These are phyloP conservation scores for Spilogale gracilis DNA, from an alignment of 2,113 vertebrate genomes.

Conservation along the genomic window DNA sequence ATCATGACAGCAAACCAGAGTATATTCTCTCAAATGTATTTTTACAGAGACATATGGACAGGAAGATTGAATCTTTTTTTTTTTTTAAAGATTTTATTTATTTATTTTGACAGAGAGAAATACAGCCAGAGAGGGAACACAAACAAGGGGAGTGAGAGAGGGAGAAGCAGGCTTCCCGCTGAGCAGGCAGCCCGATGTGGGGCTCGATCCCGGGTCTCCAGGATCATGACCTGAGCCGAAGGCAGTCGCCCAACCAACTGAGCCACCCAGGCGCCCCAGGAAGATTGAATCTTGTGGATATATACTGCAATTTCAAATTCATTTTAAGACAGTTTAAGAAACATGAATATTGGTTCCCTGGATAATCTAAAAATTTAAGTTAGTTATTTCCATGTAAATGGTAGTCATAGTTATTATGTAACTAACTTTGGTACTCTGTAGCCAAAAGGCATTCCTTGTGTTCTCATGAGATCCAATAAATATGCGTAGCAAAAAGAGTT, in stretches of 20 bases:
- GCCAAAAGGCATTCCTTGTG: neutral
- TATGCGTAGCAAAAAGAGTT: neutral
- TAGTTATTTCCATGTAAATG: neutral
- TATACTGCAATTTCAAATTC: neutral
- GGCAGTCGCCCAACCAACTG: no score
- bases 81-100: no score
- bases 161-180: no score
- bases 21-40: neutral
- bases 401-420: neutral
- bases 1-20: neutral
- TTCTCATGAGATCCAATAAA: neutral
- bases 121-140: no score
- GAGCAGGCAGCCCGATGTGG: no score
- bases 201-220: no score
- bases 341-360: conserved; percentile 5
- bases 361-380: neutral
- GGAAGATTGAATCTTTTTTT: conserved; percentile 8
- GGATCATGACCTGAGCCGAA: no score
- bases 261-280: no score
- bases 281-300: no score
- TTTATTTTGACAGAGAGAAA: no score
- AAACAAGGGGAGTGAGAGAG: no score
- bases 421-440: conserved; percentile 16
- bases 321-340: neutral
- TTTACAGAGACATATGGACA: conserved; percentile 22